Conservation (phyloP, 2,797 vertebrate species). For the Prunella strophiata region DNA sequence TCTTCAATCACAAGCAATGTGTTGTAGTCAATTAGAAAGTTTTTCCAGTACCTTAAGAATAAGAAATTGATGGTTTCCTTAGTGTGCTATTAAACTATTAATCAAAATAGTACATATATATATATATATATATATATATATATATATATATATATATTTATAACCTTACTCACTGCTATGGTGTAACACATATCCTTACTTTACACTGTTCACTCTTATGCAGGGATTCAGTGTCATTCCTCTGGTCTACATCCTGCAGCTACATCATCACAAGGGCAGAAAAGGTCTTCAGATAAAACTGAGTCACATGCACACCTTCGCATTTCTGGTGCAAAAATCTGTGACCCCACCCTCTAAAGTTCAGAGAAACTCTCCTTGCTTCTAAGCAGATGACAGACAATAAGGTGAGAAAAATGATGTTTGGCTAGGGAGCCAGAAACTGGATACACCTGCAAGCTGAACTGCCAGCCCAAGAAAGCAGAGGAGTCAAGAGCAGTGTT, state of each 20-base stretch:
- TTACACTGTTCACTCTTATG: not conserved
- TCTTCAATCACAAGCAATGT: not conserved
- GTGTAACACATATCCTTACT: not conserved
- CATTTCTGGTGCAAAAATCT: not conserved
- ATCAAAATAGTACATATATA: not conserved
- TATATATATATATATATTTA: too few relatives aligned
- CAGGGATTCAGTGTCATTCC: not conserved
- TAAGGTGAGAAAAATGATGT: not conserved
- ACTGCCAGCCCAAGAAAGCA: not conserved
- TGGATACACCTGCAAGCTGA: not conserved
- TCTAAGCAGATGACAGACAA: not conserved
- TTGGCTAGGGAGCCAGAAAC: not conserved
- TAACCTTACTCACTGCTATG: not conserved
- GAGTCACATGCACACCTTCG: rapidly evolving
- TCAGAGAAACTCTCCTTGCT: not conserved
- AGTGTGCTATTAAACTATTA: not conserved
- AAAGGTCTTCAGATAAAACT: not conserved
- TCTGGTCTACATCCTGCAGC: not conserved
- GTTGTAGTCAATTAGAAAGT: not conserved
- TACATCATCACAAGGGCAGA: not conserved
- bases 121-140: too few relatives aligned
- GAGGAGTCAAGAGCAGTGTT: not conserved
- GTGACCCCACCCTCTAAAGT: not conserved
- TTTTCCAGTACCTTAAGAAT: not conserved
- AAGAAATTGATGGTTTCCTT: not conserved